A percentile compares a stretch with the other conserved stretches of the same genome.
phyloP scores from a whole-genome alignment of 92 coral and sea anemone genomes.

The Scolanthus callimorphus region DNA sequence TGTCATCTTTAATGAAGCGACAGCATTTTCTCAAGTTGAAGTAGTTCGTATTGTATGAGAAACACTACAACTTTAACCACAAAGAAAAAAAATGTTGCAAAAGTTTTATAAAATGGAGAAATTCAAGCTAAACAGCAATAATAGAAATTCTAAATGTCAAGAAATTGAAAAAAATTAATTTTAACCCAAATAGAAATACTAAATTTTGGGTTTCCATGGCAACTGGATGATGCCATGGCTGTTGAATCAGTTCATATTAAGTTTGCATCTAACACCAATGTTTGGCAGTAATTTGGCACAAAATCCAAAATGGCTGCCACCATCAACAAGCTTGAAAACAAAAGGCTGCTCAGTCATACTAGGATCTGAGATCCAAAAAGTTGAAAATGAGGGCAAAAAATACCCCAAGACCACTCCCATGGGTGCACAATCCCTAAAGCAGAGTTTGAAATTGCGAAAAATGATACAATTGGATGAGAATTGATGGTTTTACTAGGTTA shows the following conservation, averaged over 20 bases:
- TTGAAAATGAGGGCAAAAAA: slow-evolving; percentile 26
- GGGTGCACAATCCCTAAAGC: slow-evolving; percentile 2
- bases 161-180: no score
- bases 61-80: no score
- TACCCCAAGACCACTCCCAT: slow-evolving; percentile 68
- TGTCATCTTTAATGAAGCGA: no score
- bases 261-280: not conserved
- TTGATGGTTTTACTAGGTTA: not conserved
- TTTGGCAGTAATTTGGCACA: not conserved
- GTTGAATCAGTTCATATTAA: not conserved
- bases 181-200: no score
- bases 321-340: slow-evolving; percentile 12
- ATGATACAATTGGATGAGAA: slow-evolving; percentile 1
- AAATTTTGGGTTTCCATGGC: slow-evolving; percentile 49
- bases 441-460: slow-evolving; percentile 9
- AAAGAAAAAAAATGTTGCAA: no score
- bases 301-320: slow-evolving; percentile 64
- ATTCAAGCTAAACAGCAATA: no score
- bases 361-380: not conserved
- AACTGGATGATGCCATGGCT: slow-evolving; percentile 14
- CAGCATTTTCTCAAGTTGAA: no score
- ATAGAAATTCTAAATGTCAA: no score
- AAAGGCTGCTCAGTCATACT: slow-evolving; percentile 1
- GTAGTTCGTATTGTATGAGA: no score
- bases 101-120: no score